These are phyloP conservation scores for Barypeithes pellucidus DNA, from an alignment of 2,888 invertebrate genomes.

Conservation along the genomic window DNA sequence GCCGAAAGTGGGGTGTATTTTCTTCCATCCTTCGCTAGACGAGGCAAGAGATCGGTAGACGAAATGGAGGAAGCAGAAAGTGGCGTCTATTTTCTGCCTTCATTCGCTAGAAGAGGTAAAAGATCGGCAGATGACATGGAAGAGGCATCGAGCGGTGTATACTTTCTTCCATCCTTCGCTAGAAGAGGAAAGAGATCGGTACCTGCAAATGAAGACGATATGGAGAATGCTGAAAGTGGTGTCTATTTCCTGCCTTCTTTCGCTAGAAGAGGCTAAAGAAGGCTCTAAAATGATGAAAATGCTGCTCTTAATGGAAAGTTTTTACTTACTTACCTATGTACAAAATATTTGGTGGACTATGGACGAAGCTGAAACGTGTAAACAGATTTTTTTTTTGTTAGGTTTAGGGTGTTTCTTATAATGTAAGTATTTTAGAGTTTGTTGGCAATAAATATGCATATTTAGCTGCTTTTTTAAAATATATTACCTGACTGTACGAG, in stretches of 20 bases:
- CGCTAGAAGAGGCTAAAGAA: conserved; percentile 41
- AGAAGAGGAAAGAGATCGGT: conserved; percentile 35
- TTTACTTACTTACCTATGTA: conserved; percentile 4
- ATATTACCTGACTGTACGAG: too few species aligned
- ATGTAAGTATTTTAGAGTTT: conserved; percentile 26
- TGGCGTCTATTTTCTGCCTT: conserved; percentile 54
- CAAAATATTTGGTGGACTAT: background rate
- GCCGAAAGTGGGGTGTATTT: conserved; percentile 43
- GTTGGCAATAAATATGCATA: conserved; percentile 29
- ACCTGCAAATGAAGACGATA: background rate
- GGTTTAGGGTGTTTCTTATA: background rate
- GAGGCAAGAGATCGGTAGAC: conserved; percentile 47
- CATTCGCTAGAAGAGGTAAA: conserved; percentile 49
- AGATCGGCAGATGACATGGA: conserved; percentile 52
- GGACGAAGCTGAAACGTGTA: background rate
- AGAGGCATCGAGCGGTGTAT: conserved; percentile 46
- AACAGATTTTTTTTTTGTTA: background rate
- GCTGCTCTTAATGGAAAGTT: conserved; percentile 6
- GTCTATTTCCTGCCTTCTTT: conserved; percentile 54
- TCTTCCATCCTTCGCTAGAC: conserved; percentile 40
- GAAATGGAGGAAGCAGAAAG: conserved; percentile 55
- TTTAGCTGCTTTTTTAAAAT: too few species aligned
- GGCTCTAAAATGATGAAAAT: too few species aligned
- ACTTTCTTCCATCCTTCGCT: conserved; percentile 51
- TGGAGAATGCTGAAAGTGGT: conserved; percentile 48